Conservation (phyloP, 2,888 invertebrate species). For the Xiphydria camelus region DNA sequence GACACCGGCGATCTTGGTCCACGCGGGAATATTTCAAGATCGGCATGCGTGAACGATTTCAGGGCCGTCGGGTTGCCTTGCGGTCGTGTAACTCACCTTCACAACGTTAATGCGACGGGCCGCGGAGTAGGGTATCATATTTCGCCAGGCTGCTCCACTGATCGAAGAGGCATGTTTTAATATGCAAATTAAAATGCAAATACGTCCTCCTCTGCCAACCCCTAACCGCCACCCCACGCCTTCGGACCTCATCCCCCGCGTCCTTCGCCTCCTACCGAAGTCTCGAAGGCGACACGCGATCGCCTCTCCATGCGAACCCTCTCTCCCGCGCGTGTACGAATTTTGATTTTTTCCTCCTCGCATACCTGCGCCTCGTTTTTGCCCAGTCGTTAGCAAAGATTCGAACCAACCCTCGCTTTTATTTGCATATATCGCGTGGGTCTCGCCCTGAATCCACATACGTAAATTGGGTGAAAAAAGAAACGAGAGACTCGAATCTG, state of each 20-base stretch:
- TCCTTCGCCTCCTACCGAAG: too few species aligned
- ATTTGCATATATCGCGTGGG: too few species aligned
- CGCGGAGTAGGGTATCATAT: slow-evolving; percentile 45
- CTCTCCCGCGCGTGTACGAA: too few species aligned
- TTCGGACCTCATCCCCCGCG: not conserved
- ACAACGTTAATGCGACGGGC: slow-evolving; percentile 53
- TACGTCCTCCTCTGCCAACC: slow-evolving; percentile 30
- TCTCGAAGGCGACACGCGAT: too few species aligned
- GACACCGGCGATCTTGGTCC: slow-evolving; percentile 42
- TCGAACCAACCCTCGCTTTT: too few species aligned
- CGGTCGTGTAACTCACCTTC: slow-evolving; percentile 54
- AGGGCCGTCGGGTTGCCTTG: slow-evolving; percentile 56
- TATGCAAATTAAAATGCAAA: slow-evolving; percentile 57
- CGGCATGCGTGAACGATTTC: slow-evolving; percentile 56
- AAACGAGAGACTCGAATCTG: too few species aligned
- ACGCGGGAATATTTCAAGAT: slow-evolving; percentile 56
- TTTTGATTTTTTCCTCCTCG: too few species aligned
- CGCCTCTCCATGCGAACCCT: too few species aligned
- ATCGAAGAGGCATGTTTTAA: slow-evolving; percentile 50
- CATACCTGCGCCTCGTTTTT: too few species aligned
- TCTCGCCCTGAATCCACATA: too few species aligned
- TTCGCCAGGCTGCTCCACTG: slow-evolving; percentile 41
- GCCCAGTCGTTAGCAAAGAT: too few species aligned
- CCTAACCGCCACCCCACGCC: slow-evolving; percentile 5
- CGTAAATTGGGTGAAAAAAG: too few species aligned